Conservation (phyloP, 2,888 invertebrate species). For the Leptopilina myrica region DNA sequence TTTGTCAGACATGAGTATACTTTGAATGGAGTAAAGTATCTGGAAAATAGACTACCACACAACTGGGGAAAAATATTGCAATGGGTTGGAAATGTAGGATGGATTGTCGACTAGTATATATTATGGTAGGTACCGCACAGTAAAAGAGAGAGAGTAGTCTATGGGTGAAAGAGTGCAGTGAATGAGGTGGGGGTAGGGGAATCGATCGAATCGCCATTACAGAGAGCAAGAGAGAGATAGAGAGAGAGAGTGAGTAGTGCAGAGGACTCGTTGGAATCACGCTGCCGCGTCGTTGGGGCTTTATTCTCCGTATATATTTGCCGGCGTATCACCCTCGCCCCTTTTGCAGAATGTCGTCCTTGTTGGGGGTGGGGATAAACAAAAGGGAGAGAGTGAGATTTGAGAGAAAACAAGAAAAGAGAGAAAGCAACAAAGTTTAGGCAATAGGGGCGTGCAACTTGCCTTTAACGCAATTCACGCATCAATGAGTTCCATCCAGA, state of each 20-base stretch:
- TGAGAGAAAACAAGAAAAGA: slow-evolving; percentile 50
- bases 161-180: slow-evolving; percentile 42
- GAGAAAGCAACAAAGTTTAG: slow-evolving; percentile 61
- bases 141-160: slow-evolving; percentile 39
- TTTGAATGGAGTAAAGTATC: background rate
- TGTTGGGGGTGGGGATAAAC: slow-evolving; percentile 55
- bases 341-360: slow-evolving; percentile 62
- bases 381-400: slow-evolving; percentile 58
- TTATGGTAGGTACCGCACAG: slow-evolving; percentile 59
- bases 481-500: slow-evolving; percentile 59
- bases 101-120: slow-evolving; percentile 63
- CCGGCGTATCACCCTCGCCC: slow-evolving; percentile 66
- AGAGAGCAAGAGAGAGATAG: slow-evolving; percentile 67
- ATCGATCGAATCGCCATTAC: slow-evolving; percentile 76
- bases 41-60: slow-evolving; percentile 7
- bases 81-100: slow-evolving; percentile 46
- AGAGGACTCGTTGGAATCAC: slow-evolving; percentile 72
- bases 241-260: slow-evolving; percentile 72
- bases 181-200: slow-evolving; percentile 44
- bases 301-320: slow-evolving; percentile 74
- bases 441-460: slow-evolving; percentile 39
- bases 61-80: background rate
- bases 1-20: background rate
- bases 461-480: slow-evolving; percentile 54
- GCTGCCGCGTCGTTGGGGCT: slow-evolving; percentile 71